Conservation (phyloP, 2,797 vertebrate genomes). For the Psittacula echo region DNA sequence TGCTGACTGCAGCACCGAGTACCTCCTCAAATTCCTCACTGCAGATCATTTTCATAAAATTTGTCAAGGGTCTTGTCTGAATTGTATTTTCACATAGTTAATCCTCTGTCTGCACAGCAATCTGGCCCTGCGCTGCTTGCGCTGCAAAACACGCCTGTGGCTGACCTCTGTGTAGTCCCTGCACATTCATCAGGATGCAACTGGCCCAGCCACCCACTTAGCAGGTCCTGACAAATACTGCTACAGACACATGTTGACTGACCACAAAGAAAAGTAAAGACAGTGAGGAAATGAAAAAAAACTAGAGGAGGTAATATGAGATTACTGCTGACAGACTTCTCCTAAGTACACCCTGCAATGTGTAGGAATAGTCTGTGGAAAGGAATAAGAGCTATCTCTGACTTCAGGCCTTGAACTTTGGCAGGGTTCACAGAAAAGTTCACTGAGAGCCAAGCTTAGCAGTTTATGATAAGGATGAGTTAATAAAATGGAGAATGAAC, state of each 20-base stretch:
- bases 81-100: slow-evolving; percentile 56
- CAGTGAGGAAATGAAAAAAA: slow-evolving; percentile 36
- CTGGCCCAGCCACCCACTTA: slow-evolving; percentile 13
- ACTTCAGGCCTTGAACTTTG: not conserved
- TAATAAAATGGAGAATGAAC: slow-evolving; percentile 24
- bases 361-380: not conserved
- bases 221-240: not conserved
- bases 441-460: not conserved
- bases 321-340: slow-evolving; percentile 42
- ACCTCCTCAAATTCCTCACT: slow-evolving; percentile 44
- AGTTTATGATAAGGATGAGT: not conserved
- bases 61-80: slow-evolving; percentile 53
- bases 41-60: slow-evolving; percentile 64
- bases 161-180: not conserved
- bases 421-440: not conserved
- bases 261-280: slow-evolving; percentile 36
- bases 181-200: not conserved
- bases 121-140: slow-evolving; percentile 9
- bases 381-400: not conserved
- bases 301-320: slow-evolving; percentile 22
- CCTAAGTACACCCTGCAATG: not conserved
- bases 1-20: slow-evolving; percentile 63
- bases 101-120: slow-evolving; percentile 36
- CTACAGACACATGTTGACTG: not conserved
- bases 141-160: not conserved